These are phyloP conservation scores for Melanotaenia nigrans DNA, from an alignment of 2,797 vertebrate genomes.

Conservation along the genomic window DNA sequence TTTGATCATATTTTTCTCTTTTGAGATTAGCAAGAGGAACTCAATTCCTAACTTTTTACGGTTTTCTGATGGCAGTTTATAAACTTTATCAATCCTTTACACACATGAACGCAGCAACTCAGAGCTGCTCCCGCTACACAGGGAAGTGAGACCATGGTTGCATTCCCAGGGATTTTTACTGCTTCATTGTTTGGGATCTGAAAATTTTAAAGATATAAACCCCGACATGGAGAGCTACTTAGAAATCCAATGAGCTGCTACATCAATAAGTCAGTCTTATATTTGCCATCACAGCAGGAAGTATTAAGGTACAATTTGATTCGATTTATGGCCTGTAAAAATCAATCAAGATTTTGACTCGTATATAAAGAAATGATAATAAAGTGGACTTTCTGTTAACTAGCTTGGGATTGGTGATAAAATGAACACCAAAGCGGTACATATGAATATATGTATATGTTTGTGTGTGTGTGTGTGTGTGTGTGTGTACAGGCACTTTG, in stretches of 20 bases:
- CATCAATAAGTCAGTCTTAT: slow-evolving; percentile 22
- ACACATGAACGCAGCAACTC: background rate
- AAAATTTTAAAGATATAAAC: slow-evolving; percentile 42
- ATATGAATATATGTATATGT: too few relatives aligned
- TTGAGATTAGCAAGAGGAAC: slow-evolving; percentile 61
- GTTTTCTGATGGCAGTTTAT: slow-evolving; percentile 62
- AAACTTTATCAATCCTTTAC: slow-evolving; percentile 54
- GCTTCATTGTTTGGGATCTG: slow-evolving; percentile 20
- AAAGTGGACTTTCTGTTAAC: background rate
- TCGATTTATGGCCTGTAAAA: slow-evolving; percentile 25
- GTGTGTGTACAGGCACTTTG: slow-evolving; percentile 86
- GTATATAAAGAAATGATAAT: background rate
- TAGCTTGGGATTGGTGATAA: too few relatives aligned
- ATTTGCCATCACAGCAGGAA: slow-evolving; percentile 25
- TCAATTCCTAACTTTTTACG: slow-evolving; percentile 65
- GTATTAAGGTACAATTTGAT: slow-evolving; percentile 15
- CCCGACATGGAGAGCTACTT: slow-evolving; percentile 27
- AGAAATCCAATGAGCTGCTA: slow-evolving; percentile 37
- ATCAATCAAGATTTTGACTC: slow-evolving; percentile 14
- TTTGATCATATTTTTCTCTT: slow-evolving; percentile 73
- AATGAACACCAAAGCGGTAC: too few relatives aligned
- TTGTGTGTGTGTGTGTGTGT: too few relatives aligned
- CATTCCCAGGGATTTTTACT: slow-evolving; percentile 31
- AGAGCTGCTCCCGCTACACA: slow-evolving; percentile 13
- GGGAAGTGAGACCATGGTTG: slow-evolving; percentile 11